These are phyloP conservation scores for Solenodon paradoxus DNA, from an alignment of 2,113 vertebrate species.

Conservation along the genomic window DNA sequence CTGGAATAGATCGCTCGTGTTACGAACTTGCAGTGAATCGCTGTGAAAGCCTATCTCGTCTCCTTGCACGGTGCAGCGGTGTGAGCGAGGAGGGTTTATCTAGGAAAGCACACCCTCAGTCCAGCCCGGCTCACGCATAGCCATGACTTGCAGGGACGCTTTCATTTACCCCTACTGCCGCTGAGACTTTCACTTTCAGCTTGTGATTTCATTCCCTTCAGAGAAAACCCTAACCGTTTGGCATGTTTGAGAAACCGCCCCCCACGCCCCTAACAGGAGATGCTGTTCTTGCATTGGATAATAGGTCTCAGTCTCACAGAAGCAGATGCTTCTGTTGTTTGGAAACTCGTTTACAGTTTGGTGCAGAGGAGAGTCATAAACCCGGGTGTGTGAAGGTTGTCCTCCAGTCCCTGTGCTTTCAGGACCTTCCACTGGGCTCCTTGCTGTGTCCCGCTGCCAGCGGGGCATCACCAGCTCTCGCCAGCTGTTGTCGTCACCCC, in stretches of 20 bases:
- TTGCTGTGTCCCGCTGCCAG: neutral
- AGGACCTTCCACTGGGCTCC: rapidly evolving
- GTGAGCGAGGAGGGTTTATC: neutral
- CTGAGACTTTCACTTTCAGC: neutral
- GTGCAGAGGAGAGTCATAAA: neutral
- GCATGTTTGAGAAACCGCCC: neutral
- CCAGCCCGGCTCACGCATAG: neutral
- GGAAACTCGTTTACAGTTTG: too few relatives aligned
- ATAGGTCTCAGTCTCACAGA: too few relatives aligned
- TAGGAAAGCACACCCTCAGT: rapidly evolving
- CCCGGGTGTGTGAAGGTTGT: neutral
- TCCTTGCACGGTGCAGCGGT: neutral
- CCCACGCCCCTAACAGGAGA: neutral
- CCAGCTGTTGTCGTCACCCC: rapidly evolving
- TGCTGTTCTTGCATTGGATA: neutral
- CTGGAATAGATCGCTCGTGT: neutral
- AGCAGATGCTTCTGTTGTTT: too few relatives aligned
- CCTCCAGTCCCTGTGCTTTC: neutral
- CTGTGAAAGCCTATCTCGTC: neutral
- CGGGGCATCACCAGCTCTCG: too few relatives aligned
- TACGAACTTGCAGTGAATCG: neutral
- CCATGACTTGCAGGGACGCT: neutral
- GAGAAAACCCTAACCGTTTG: neutral
- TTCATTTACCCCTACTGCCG: neutral
- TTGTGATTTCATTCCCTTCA: neutral